Percentiles rank a stretch among this genome's conserved stretches.
Conservation (phyloP, 2,113 vertebrate species). For the Antennarius striatus region DNA sequence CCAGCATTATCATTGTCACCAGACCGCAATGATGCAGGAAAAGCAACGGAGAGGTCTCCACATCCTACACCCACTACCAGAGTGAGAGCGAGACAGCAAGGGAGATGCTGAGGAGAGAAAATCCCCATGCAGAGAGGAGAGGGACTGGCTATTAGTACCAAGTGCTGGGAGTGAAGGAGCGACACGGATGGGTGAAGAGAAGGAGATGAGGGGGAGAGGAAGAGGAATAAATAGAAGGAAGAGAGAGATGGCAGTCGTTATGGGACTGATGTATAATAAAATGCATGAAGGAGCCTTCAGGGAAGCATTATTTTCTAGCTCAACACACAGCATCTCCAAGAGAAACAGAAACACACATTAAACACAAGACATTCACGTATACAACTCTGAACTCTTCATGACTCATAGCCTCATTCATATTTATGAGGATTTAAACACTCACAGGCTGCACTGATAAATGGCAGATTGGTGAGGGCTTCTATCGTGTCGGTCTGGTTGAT, state of each 20-base stretch:
- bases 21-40: conserved; percentile 59
- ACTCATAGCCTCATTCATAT: conserved; percentile 70
- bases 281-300: conserved; percentile 63
- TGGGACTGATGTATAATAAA: conserved; percentile 69
- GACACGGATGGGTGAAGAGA: conserved; percentile 24
- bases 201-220: conserved; percentile 15
- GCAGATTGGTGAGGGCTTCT: conserved; percentile 34
- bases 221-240: conserved; percentile 28
- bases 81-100: conserved; percentile 21
- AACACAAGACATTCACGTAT: conserved; percentile 5
- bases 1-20: conserved; percentile 63
- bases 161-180: conserved; percentile 38
- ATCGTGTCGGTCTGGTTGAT: conserved; percentile 19
- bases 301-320: conserved; percentile 61
- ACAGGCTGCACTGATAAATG: conserved; percentile 25
- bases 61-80: conserved; percentile 43
- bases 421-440: conserved; percentile 39
- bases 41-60: conserved; percentile 49
- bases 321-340: conserved; percentile 39
- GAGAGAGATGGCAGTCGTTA: conserved; percentile 29
- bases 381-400: conserved; percentile 59
- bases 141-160: conserved; percentile 44
- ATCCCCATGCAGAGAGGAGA: conserved; percentile 42
- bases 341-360: conserved; percentile 13
- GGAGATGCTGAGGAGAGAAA: conserved; percentile 37